These are phyloP conservation scores for Aporrectodea caliginosa DNA, from an alignment of 1,140 invertebrate species.

Conservation along the genomic window DNA sequence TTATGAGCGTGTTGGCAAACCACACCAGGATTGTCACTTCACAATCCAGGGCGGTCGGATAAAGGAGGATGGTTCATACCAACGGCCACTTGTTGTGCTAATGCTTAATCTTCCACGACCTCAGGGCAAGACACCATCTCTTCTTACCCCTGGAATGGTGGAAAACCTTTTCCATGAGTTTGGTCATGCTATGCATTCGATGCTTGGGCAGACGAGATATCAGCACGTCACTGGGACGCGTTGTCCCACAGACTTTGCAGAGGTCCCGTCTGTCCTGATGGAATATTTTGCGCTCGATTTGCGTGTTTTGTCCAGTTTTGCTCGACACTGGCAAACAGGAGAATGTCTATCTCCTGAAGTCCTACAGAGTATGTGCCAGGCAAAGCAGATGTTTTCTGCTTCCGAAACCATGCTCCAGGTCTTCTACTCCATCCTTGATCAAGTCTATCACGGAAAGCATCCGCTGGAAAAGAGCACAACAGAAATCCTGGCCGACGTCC, in stretches of 20 bases:
- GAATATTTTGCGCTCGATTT: slow-evolving; percentile 93
- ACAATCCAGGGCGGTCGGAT: slow-evolving; percentile 89
- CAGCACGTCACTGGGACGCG: slow-evolving; percentile 96
- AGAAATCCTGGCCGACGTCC: slow-evolving; percentile 73
- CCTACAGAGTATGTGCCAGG: slow-evolving; percentile 69
- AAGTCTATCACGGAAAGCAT: slow-evolving; percentile 72
- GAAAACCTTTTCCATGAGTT: slow-evolving; percentile 99
- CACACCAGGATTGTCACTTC: slow-evolving; percentile 96
- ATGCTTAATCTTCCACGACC: slow-evolving; percentile 81
- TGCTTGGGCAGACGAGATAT: slow-evolving; percentile 86
- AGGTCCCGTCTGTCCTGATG: slow-evolving; percentile 96
- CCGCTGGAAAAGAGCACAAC: slow-evolving; percentile 61
- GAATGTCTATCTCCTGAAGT: slow-evolving; percentile 75
- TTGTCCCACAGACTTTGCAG: slow-evolving; percentile 95
- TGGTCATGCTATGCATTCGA: slow-evolving; percentile 98
- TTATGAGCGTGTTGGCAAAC: slow-evolving; percentile 81
- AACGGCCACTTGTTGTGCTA: slow-evolving; percentile 87
- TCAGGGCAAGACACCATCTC: slow-evolving; percentile 62
- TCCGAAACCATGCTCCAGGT: slow-evolving; percentile 82
- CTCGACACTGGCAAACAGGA: slow-evolving; percentile 83
- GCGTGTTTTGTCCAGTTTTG: slow-evolving; percentile 69
- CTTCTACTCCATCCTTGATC: slow-evolving; percentile 84
- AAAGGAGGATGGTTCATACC: slow-evolving; percentile 76
- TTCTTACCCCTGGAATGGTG: slow-evolving; percentile 73
- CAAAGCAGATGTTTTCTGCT: slow-evolving; percentile 79